Base-by-base conservation (phyloP, 2,113 vertebrate genomes). In the Phainopepla nitens region DNA sequence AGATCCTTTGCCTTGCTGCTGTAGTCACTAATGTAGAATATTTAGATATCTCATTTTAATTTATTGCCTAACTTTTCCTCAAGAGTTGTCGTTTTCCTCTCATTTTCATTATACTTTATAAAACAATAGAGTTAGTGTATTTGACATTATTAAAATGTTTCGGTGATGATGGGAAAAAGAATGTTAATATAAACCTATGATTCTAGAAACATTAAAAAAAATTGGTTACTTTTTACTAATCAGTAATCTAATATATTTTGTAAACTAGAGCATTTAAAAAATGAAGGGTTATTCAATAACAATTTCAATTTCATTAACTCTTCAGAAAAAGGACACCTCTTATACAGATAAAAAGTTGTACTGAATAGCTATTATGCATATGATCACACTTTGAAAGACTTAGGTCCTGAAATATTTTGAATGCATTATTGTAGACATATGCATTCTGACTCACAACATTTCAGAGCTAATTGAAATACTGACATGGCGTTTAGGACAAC, bases 381-480 rank as follows among this genome's bases (percentile, higher is more conserved):
- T 39, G 35, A 78, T 62, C 22, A 42, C 20, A 65, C 10, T 82
- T 69, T 72, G 39, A 50, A 87, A 90, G 49, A 83, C 33, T 88
- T 82, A 83, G 35, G 60, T 68, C 13, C 29, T 87, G 51, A 82
- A 92, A 82, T 93, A 61, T 81, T 94, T 80, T 65, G 92, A 79
- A 90, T 81, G 54, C 51, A 72, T 31, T 89, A 58, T 58, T 95
- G 53, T 19, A 92, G 68, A 69, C 72, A 89, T 39, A 93, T 83
- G 90, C 54, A 84, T 91, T 20, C 29, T 60, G 33, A 90, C 23
- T 47, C 76, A 80, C 41, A 90, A 7, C 72, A 85, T 95, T 92
- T 58, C 36, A 77, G 12, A 94, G 36, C 29, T 92, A 96, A 95
- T 33, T 97, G 56, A 94, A 93, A 42, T 79, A 95, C 71, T 86